Evolutionary conservation across 2,113 vertebrate species (phyloP).

Genomic region (Marcusenius ussheri): DNA sequence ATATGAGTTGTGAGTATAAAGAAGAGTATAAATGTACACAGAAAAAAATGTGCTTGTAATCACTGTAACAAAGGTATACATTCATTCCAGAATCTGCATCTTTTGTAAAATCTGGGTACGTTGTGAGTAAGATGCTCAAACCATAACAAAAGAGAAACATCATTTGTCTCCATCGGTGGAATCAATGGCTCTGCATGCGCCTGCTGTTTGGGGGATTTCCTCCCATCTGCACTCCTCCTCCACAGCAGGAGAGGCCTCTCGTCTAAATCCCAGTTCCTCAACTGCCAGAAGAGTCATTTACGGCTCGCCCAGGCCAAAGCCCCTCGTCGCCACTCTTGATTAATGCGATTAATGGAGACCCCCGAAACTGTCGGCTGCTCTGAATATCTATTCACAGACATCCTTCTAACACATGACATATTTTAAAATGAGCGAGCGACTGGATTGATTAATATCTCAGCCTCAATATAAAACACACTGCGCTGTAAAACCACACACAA

Average conservation of each 20-base stretch:
- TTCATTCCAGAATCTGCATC: not conserved
- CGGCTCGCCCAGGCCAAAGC: not conserved
- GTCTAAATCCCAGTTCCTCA: not conserved
- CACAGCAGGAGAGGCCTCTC: not conserved
- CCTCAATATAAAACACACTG: not conserved
- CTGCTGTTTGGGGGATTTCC: not conserved
- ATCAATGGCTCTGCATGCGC: not conserved
- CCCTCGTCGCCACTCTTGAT: not conserved
- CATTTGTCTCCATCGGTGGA: not conserved
- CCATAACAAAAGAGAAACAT: not conserved
- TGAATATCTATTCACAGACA: not conserved
- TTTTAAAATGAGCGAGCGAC: not conserved
- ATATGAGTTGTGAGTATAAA: not conserved
- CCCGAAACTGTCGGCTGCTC: not conserved
- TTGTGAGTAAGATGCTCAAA: not conserved
- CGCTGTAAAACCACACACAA: slow-evolving; percentile 7
- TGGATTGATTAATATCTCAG: not conserved
- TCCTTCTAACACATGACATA: not conserved
- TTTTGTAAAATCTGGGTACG: not conserved
- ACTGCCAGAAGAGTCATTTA: not conserved
- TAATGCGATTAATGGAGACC: not conserved
- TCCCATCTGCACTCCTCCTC: not conserved
- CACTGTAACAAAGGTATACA: not conserved
- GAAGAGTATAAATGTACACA: not conserved
- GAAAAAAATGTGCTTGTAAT: not conserved